Evolutionary conservation across 2,113 vertebrate species (phyloP).

Genomic region (Rhinolophus sinicus): DNA sequence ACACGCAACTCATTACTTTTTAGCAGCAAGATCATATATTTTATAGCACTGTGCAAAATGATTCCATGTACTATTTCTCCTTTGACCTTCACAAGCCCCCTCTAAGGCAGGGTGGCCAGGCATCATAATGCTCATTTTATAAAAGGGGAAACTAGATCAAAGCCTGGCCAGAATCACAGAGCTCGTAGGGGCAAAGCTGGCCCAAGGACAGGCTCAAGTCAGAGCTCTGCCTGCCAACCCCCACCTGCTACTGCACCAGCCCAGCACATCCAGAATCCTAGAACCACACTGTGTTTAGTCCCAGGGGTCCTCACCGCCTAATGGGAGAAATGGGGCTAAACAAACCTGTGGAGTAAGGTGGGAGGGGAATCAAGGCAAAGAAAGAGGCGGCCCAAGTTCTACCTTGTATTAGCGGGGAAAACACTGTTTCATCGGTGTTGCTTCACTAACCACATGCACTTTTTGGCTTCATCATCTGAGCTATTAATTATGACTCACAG

Average conservation of each 20-base stretch:
- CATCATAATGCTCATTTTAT: not conserved
- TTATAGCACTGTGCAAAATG: not conserved
- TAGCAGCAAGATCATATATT: not conserved
- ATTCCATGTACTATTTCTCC: not conserved
- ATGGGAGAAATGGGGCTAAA: not conserved
- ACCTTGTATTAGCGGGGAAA: not conserved
- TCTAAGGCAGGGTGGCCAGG: not conserved
- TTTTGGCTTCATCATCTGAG: not conserved
- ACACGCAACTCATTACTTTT: not conserved
- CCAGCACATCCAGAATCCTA: not conserved
- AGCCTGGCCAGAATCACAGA: not conserved
- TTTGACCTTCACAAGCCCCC: not conserved
- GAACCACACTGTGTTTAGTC: not conserved
- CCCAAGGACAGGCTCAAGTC: not conserved
- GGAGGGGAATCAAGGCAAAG: not conserved
- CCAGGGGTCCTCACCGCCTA: not conserved
- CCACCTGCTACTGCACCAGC: not conserved
- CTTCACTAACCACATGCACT: not conserved
- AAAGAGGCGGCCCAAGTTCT: not conserved
- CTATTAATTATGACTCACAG: constrained; percentile 6
- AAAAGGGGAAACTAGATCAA: not conserved
- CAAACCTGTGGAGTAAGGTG: not conserved
- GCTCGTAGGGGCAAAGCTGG: not conserved
- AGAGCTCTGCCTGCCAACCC: not conserved
- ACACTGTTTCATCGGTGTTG: not conserved